Percentiles rank a stretch among this genome's conserved stretches.
phyloP scores from a whole-genome alignment of 2,888 invertebrate genomes.

The Anaspis maculata region DNA sequence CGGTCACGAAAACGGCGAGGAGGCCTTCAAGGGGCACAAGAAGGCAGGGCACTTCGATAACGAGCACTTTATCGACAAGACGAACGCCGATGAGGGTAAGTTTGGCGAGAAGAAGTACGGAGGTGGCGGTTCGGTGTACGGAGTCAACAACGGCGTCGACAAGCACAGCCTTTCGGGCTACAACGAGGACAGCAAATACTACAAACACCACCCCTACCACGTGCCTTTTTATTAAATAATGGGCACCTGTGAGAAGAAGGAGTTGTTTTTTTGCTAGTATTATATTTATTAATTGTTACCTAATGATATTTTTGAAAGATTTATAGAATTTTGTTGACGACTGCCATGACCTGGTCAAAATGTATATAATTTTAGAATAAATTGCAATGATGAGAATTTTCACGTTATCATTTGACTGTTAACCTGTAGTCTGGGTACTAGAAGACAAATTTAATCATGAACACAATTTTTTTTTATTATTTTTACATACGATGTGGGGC shows the following conservation, averaged over 20 bases:
- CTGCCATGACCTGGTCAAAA: slow-evolving; percentile 17
- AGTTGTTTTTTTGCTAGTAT: slow-evolving; percentile 5
- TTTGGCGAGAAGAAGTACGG: slow-evolving; percentile 52
- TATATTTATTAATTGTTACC: slow-evolving; percentile 13
- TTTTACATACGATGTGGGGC: no score
- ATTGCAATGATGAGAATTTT: no score
- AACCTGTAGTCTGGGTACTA: no score
- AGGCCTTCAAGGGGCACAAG: slow-evolving; percentile 49
- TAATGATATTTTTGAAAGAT: slow-evolving; percentile 4
- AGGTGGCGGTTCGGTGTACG: slow-evolving; percentile 49
- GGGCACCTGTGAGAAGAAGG: background rate
- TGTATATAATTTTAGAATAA: no score
- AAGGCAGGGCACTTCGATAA: slow-evolving; percentile 53
- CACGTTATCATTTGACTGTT: no score
- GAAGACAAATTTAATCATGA: no score
- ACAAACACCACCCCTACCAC: slow-evolving; percentile 48
- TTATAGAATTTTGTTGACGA: slow-evolving; percentile 14
- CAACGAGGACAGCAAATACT: slow-evolving; percentile 51
- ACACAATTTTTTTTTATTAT: no score
- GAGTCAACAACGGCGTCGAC: slow-evolving; percentile 53
- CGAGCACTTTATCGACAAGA: slow-evolving; percentile 49
- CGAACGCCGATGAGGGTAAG: slow-evolving; percentile 54
- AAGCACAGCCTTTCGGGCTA: slow-evolving; percentile 54
- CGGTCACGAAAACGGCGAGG: slow-evolving; percentile 50
- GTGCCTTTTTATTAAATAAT: slow-evolving; percentile 41